These are phyloP conservation scores for Chiloscyllium punctatum DNA, from an alignment of 2,797 vertebrate species.

Conservation along the genomic window DNA sequence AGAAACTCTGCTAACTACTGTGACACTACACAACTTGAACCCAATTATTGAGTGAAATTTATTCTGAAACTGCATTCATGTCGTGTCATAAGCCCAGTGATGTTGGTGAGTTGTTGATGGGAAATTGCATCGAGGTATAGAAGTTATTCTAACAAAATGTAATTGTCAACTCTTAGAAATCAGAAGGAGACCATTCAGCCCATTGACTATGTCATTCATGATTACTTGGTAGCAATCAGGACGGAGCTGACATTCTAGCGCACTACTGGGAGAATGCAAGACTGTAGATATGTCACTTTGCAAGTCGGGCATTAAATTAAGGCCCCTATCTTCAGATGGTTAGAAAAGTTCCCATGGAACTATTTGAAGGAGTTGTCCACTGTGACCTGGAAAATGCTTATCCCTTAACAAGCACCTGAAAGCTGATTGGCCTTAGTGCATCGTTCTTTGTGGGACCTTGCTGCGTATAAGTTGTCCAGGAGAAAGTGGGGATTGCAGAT, in stretches of 20 bases:
- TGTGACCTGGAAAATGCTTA: not conserved
- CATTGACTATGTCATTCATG: not conserved
- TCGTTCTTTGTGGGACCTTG: not conserved
- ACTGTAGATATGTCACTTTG: not conserved
- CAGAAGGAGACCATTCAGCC: not conserved
- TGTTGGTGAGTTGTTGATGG: not conserved
- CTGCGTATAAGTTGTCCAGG: not conserved
- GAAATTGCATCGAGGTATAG: not conserved
- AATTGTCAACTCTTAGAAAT: not conserved
- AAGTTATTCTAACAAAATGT: not conserved
- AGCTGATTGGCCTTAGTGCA: not conserved
- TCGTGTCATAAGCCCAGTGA: not conserved
- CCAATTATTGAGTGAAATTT: not conserved
- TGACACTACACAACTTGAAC: not conserved
- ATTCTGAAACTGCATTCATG: slow-evolving; percentile 1
- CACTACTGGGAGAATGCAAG: not conserved
- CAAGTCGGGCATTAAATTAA: not conserved
- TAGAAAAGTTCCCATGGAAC: not conserved
- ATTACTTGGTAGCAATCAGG: not conserved
- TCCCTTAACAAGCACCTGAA: not conserved
- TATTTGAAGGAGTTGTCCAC: not conserved
- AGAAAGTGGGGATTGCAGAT: no score
- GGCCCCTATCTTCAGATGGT: not conserved
- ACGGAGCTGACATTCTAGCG: no score
- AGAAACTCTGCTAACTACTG: no score